phyloP scores from a whole-genome alignment of 2,113 vertebrate species.

The Centropristis striata region DNA sequence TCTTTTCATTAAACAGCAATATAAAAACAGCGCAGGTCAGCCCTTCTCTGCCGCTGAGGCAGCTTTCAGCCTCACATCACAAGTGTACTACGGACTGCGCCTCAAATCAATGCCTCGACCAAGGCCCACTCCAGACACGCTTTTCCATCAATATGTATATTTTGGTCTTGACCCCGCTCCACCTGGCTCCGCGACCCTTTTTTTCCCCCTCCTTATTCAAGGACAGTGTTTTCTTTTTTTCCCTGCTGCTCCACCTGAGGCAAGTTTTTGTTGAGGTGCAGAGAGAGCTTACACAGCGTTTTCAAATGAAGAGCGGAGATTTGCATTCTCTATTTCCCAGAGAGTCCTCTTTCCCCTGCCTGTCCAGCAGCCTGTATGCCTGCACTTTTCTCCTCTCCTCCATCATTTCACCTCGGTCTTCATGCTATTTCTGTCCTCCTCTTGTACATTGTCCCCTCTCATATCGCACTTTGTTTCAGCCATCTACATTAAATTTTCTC shows the following conservation, averaged over 20 bases:
- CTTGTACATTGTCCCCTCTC: background rate
- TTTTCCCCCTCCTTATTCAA: conserved; percentile 39
- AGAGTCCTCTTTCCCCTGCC: conserved; percentile 19
- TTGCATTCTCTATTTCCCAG: conserved; percentile 54
- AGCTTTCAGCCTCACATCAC: conserved; percentile 68
- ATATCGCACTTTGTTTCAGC: conserved; percentile 7
- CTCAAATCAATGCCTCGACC: conserved; percentile 65
- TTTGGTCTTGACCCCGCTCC: conserved; percentile 71
- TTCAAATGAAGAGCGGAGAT: conserved; percentile 55
- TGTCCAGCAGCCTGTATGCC: conserved; percentile 26
- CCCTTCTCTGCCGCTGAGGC: conserved; percentile 70
- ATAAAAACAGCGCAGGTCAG: conserved; percentile 86
- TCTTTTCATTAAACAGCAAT: conserved; percentile 85
- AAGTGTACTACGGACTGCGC: conserved; percentile 39
- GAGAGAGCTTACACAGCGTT: conserved; percentile 54
- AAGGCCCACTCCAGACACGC: conserved; percentile 47
- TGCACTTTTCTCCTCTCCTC: conserved; percentile 13
- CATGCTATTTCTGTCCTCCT: conserved; percentile 20
- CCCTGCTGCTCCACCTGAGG: conserved; percentile 28
- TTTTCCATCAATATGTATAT: conserved; percentile 82
- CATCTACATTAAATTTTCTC: conserved; percentile 4
- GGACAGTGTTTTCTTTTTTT: conserved; percentile 18
- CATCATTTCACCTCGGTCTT: conserved; percentile 11
- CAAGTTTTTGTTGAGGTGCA: conserved; percentile 39
- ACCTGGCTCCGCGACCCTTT: conserved; percentile 37